Evolutionary conservation across 2,888 invertebrate genomes (phyloP), one percentile per base, ranked within the genome.

Genomic region (Drosophila tanythrix): DNA sequence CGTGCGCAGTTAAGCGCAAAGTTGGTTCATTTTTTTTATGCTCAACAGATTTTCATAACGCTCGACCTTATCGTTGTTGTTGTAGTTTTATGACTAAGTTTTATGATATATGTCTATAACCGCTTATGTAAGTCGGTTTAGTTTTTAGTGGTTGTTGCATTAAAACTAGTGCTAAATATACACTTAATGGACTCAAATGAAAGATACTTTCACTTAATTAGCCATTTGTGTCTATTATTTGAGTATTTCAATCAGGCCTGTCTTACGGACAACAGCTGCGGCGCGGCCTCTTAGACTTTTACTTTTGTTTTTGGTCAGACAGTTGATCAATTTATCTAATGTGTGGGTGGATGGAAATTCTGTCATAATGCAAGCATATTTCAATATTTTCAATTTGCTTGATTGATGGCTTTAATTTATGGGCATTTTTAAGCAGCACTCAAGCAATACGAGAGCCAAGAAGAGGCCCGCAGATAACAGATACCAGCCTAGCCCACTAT

Each of bases 1-100:
- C 83, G 84, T 85, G 88, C 62, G 77, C 89, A 89, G 35, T 81
- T 79, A 76, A 85, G 70, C 85, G 88, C 84, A 89, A 89, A 85
- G 77, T 89, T 81, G 74, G 60, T 62, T 46, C 25, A 66, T 61
- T 64, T 64, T 76, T 61, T 55, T 31, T 65, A 64, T 65, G 59
- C 52, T 59, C 50, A 57, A 63, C 48, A 57, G 70, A 67, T 75
- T 59, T 74, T 59, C 60, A 70, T 75, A 61, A 36, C 18, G 11
- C 25, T 38, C 57, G 33, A 53, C 40, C 52, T 48, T 53, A 46
- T 27, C 55, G 55, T n/a, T 55, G 36, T 27, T 18, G 51, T 51
- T 55, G 40, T 31, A 31, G 25, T 61, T 67, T 81, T 65, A 73
- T 76, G 78, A 67, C 64, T 51, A 60, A 57, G 27, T 62, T 70